Conservation (phyloP, 2,797 vertebrate genomes). For the Cyprinodon diabolis region DNA sequence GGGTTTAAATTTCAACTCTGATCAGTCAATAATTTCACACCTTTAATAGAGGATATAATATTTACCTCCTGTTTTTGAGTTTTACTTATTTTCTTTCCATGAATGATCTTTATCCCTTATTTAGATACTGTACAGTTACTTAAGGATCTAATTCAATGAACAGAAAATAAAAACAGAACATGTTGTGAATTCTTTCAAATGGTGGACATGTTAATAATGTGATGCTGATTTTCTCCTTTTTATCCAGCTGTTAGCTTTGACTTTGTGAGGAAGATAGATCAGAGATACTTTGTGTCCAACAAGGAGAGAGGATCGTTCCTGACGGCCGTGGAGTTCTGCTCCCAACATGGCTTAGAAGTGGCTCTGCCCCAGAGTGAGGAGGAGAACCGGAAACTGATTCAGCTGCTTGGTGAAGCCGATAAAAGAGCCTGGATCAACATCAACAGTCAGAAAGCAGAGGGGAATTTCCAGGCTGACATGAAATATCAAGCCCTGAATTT, state of each 20-base stretch:
- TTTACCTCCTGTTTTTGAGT: not conserved
- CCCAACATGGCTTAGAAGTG: constrained; percentile 23
- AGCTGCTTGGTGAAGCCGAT: constrained; percentile 8
- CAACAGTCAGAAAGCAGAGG: constrained; percentile 5
- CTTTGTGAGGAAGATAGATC: constrained; percentile 23
- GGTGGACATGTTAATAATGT: too few species aligned
- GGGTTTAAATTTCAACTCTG: not conserved
- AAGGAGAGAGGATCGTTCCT: constrained; percentile 22
- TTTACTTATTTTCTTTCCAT: not conserved
- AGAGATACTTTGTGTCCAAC: constrained; percentile 30
- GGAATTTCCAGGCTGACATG: constrained; percentile 6
- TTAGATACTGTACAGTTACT: too few species aligned
- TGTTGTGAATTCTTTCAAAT: too few species aligned
- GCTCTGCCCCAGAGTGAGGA: constrained; percentile 23
- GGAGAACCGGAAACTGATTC: constrained; percentile 21
- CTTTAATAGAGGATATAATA: not conserved
- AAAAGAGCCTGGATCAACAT: constrained; percentile 18
- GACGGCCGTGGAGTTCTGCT: constrained; percentile 23
- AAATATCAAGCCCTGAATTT: constrained; percentile 6
- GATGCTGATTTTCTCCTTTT: not conserved
- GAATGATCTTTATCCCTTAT: not conserved
- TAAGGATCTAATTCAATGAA: too few species aligned
- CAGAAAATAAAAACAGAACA: too few species aligned
- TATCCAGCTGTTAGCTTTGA: constrained; percentile 33
- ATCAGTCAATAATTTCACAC: not conserved